These are phyloP conservation scores for Lutraria rhynchaena DNA, from an alignment of 1,140 invertebrate species.

Conservation along the genomic window DNA sequence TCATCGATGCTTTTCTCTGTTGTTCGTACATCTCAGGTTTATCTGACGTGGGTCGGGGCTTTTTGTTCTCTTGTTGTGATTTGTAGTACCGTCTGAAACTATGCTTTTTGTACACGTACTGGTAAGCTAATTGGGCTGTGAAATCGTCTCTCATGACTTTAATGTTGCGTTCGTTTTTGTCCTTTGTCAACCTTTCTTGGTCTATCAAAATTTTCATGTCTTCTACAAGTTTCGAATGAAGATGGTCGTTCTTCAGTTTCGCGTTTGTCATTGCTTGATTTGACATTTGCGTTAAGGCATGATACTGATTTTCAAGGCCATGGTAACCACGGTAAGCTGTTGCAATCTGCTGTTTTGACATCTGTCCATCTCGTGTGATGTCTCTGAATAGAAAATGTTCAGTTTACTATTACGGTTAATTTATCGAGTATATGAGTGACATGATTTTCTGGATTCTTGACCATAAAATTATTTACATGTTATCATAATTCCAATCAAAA, in stretches of 20 bases:
- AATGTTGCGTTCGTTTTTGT: slow-evolving; percentile 1
- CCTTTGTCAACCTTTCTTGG: slow-evolving; percentile 14
- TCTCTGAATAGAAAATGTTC: slow-evolving; percentile 21
- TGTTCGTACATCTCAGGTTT: slow-evolving; percentile 46
- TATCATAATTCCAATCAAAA: no score
- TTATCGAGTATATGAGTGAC: no score
- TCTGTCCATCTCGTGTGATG: slow-evolving; percentile 25
- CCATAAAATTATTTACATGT: no score
- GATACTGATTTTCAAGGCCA: slow-evolving; percentile 49
- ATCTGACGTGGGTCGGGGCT: slow-evolving; percentile 31
- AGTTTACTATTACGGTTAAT: no score
- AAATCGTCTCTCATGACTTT: slow-evolving; percentile 47
- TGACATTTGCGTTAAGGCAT: slow-evolving; percentile 35
- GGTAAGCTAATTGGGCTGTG: slow-evolving; percentile 47
- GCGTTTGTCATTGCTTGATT: neutral
- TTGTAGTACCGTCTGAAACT: slow-evolving; percentile 46
- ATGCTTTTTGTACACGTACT: slow-evolving; percentile 52
- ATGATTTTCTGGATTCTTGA: no score
- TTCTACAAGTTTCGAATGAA: slow-evolving; percentile 8
- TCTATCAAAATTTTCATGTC: slow-evolving; percentile 33
- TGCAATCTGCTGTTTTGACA: slow-evolving; percentile 43
- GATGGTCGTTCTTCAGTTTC: slow-evolving; percentile 33
- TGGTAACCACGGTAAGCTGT: slow-evolving; percentile 50
- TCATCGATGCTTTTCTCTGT: slow-evolving; percentile 4
- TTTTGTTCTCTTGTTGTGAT: slow-evolving; percentile 21